Conservation (phyloP, 2,113 vertebrate genomes). For the Ictalurus punctatus region DNA sequence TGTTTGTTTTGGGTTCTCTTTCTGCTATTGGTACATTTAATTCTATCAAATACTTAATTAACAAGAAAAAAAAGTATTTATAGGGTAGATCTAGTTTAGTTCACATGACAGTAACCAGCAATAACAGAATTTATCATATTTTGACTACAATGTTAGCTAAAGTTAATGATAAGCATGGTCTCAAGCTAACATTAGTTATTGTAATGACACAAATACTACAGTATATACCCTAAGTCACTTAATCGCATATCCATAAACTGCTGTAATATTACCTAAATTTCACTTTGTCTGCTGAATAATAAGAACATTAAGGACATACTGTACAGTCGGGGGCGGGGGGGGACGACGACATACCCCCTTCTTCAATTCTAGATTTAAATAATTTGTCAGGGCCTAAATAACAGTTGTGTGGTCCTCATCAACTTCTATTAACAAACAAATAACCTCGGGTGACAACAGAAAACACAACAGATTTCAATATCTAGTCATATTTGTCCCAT, state of each 20-base stretch:
- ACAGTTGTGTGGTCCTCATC: background rate
- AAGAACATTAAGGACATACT: background rate
- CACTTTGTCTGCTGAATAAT: background rate
- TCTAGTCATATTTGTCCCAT: no score
- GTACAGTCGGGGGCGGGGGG: background rate
- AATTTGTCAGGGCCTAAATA: background rate
- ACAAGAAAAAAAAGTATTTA: background rate
- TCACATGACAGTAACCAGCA: background rate
- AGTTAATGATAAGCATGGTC: no score
- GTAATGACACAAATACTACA: no score
- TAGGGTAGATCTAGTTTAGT: background rate
- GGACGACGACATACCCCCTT: background rate
- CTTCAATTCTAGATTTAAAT: background rate
- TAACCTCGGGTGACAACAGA: background rate
- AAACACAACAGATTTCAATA: background rate
- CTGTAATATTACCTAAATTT: no score
- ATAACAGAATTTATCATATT: background rate
- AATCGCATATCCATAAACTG: no score
- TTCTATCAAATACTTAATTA: background rate
- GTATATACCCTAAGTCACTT: no score
- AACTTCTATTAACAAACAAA: background rate
- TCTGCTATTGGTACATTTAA: background rate
- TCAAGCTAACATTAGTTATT: no score
- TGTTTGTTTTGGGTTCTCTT: background rate
- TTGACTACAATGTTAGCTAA: no score